phyloP scores from a whole-genome alignment of 2,797 vertebrate species.

The Pseudocheirus occidentalis region DNA sequence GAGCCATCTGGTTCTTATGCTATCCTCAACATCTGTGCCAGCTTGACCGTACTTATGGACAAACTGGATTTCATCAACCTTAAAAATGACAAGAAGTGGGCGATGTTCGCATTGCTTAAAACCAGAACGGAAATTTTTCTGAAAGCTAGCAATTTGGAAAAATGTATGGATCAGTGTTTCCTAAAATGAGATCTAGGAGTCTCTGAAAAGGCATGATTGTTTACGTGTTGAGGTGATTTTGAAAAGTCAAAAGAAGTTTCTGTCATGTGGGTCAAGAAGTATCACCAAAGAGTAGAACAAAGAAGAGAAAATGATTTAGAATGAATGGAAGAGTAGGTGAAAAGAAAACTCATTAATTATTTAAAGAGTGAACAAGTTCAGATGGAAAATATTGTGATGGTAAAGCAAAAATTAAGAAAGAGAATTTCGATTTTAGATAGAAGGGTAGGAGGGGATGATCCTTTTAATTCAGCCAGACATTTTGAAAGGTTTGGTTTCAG shows the following conservation, averaged over 20 bases:
- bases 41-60: not conserved
- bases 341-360: conserved; percentile 32
- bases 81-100: conserved; percentile 63
- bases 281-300: conserved; percentile 38
- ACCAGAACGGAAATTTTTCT: conserved; percentile 73
- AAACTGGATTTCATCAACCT: conserved; percentile 69
- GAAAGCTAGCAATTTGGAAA: conserved; percentile 66
- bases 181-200: conserved; percentile 63
- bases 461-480: not conserved
- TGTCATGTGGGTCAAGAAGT: conserved; percentile 50
- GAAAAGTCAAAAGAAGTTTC: conserved; percentile 45
- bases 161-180: conserved; percentile 68
- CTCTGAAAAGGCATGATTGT: conserved; percentile 52
- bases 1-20: conserved; percentile 60
- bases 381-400: not conserved
- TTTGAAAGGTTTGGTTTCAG: not conserved
- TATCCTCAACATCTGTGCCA: not conserved
- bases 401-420: not conserved
- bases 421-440: not conserved
- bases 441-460: not conserved
- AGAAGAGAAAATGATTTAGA: conserved; percentile 31
- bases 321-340: not conserved
- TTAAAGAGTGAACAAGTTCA: not conserved
- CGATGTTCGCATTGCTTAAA: conserved; percentile 54
- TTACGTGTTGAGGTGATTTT: conserved; percentile 59